Evolutionary conservation across 2,113 vertebrate species (phyloP).

Genomic region (Oreochromis tanganicae): DNA sequence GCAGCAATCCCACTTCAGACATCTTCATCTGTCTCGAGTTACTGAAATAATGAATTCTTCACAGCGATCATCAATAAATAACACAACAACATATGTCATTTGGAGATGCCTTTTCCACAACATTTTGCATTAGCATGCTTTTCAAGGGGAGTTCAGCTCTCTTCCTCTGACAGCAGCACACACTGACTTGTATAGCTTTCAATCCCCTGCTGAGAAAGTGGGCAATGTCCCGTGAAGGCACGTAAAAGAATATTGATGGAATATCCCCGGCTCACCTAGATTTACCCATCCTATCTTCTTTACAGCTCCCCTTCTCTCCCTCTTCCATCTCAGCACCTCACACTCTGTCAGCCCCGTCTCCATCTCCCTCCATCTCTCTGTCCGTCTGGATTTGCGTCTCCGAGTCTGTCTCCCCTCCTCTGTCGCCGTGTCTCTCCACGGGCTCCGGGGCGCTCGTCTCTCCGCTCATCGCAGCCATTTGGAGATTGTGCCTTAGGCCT

Average conservation of each 20-base stretch:
- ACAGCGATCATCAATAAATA: conserved; percentile 22
- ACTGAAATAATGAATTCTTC: conserved; percentile 7
- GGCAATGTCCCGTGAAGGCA: background rate
- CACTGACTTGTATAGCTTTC: background rate
- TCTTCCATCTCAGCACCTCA: background rate
- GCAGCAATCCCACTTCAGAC: background rate
- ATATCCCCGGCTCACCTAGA: background rate
- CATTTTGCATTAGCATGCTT: background rate
- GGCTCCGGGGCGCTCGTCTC: background rate
- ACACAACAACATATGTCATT: conserved; percentile 5
- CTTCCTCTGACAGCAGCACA: background rate
- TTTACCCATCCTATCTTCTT: conserved; percentile 2
- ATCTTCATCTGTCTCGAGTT: conserved; percentile 1
- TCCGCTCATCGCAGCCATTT: conserved; percentile 49
- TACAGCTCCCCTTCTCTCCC: background rate
- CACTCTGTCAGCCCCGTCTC: background rate
- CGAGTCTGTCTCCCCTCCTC: background rate
- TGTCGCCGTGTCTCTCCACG: background rate
- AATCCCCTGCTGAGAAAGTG: background rate
- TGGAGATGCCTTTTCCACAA: background rate
- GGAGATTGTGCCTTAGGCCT: conserved; percentile 61
- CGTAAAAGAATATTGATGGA: background rate
- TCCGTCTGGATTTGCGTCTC: conserved; percentile 7
- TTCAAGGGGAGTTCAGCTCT: background rate
- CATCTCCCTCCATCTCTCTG: background rate